Base-by-base conservation (phyloP, 2,797 vertebrate species). In the Cephalopachus bancanus region DNA sequence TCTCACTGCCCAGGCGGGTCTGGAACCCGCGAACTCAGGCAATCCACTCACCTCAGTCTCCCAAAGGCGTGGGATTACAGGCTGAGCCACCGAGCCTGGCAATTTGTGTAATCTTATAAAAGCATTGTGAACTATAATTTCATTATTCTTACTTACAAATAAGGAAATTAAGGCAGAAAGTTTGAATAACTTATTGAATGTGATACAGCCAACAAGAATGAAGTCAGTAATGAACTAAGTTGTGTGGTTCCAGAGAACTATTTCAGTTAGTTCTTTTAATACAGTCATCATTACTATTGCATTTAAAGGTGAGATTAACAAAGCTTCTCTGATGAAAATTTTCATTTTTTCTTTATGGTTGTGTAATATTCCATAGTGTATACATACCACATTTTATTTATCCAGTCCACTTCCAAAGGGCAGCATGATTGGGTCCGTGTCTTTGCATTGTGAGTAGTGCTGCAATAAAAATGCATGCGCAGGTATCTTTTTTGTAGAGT, bases 91-190 rank as follows among this genome's bases (percentile, higher is more conserved):
- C 37, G 37, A 37, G 37, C 37, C 37, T 3, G 37, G 37, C 37
- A 80, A 37, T 1, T 89, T 28, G 12, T 49, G 4, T 71, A 89
- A 74, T 83, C 69, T 55, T 71, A 2, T 62, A 83, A 90, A 91
- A 84, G 26, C 26, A 2, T 5, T 44, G 0, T 62, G 12, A 96
- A 80, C 33, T 75, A 72, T 87, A 26, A 65, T 85, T 83, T 74
- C 44, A 49, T 86, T 88, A 19, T 69, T 10, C 12, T 86, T 87
- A 51, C 85, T 95, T 53, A 87, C 12, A 92, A 30, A 88, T 62
- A 44, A 80, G 28, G 2, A 83, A 72, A 86, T 57, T 28, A 28
- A 33, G 7, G 22, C 3, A 17, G 5, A 62, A 30, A 84, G 3
- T 24, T 94, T 72, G 85, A 89, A 81, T 86, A 90, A 53, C 20